Evolutionary conservation across 1,140 invertebrate species (phyloP), one percentile per base, ranked within the genome.

Genomic region (Zaprionus davidi): DNA sequence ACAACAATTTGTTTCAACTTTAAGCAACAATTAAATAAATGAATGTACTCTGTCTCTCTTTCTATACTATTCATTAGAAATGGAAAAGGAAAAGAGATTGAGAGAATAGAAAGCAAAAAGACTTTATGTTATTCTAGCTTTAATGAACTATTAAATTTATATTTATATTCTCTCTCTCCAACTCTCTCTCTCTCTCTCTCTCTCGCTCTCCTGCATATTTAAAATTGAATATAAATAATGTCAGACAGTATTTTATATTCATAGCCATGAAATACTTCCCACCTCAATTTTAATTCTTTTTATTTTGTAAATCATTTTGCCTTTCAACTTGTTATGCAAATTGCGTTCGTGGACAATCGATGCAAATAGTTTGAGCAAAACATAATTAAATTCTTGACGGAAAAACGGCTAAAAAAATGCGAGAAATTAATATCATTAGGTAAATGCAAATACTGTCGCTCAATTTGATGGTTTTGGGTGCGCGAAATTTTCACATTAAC

Each of bases 361-460:
- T 31, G 31, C 22, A 57, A 56, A 41, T 22, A 1, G 38, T 44
- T 36, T 17, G 26, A 53, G 44, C 22, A 26, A 28, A 26, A n/a
- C 11, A 11, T 26, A 41, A 55, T 55, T 66, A 36, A 13, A 36
- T 20, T 26, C 17, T 22, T 13, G 22, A 3, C 6, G 2, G 6
- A 3, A 41, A 41, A 41, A 41, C n/a, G 1, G 9, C 20, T 2
- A 31, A 64, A 64, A 17, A 31, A 49, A 1, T 26, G 20, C 3
- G 11, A 24, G 26, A 64, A 71, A 55, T 58, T 67, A 53, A 67
- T 53, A 24, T 67, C 59, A 67, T 72, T 53, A 53, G 31, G 22
- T 2, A 26, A 59, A 12, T 71, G 13, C n/a, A 22, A 22, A 36
- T 49, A 36, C 12, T 13, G 15, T 68, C 66, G 20, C 28, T 34